These are phyloP conservation scores for Cryptomyrus ogoouensis DNA, from an alignment of 2,113 vertebrate species.

Conservation along the genomic window DNA sequence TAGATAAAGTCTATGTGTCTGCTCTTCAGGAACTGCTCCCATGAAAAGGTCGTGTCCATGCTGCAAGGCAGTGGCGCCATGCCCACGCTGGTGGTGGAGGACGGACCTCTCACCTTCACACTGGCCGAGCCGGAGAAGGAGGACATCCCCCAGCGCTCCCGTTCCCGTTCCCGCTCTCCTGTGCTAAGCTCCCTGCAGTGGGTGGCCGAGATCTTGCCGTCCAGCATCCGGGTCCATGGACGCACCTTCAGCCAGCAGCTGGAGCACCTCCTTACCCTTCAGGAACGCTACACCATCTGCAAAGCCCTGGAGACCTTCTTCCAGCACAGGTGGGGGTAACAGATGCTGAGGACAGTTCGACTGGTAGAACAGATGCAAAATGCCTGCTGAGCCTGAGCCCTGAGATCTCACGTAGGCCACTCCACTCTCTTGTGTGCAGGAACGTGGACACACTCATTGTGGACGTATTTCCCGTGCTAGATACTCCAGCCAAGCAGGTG, in stretches of 20 bases:
- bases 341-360: background rate
- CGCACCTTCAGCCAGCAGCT: slow-evolving; percentile 94
- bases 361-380: background rate
- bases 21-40: slow-evolving; percentile 82
- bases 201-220: slow-evolving; percentile 93
- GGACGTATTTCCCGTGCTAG: slow-evolving; percentile 87
- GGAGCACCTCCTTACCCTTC: slow-evolving; percentile 87
- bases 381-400: background rate
- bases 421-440: slow-evolving; percentile 54
- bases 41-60: slow-evolving; percentile 99
- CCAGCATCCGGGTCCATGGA: slow-evolving; percentile 91
- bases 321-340: slow-evolving; percentile 78
- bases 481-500: slow-evolving; percentile 94
- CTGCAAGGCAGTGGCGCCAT: slow-evolving; percentile 94
- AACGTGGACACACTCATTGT: slow-evolving; percentile 96
- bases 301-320: slow-evolving; percentile 93
- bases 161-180: slow-evolving; percentile 64
- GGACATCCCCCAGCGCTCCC: slow-evolving; percentile 54
- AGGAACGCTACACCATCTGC: slow-evolving; percentile 84
- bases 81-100: slow-evolving; percentile 92
- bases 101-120: slow-evolving; percentile 73
- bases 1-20: background rate
- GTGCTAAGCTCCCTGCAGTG: slow-evolving; percentile 92
- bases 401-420: background rate
- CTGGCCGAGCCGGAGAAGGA: slow-evolving; percentile 71